Evolutionary conservation across 2,888 invertebrate species (phyloP), one percentile per base, ranked within the genome.

Genomic region (Dastarcus helophoroides): DNA sequence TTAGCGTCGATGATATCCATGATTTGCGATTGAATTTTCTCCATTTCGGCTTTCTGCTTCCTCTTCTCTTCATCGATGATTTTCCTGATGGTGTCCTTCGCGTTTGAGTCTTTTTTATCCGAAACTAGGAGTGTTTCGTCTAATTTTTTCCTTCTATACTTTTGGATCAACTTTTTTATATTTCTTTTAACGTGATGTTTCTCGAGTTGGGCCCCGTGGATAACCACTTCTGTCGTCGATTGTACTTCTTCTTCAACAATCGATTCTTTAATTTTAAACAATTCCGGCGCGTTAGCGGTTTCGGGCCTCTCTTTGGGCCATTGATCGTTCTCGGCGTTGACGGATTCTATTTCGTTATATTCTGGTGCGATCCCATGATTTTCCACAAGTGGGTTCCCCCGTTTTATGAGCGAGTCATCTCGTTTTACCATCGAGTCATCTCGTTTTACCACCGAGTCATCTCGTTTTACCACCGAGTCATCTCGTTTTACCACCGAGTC

Each of bases 1-100:
- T 48, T 68, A 48, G 42, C 64, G 46, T 56, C 63, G 45, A 55
- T 68, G 46, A 56, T 66, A 38, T 59, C 67, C 51, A 56, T 62
- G 52, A 53, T 65, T 51, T 53, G 64, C 48, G 37, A 56, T 53
- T 51, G 67, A 39, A 59, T 64, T 57, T 62, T 66, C 50, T 32
- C 54, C 41, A 41, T 60, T 35, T 69, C 67, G 40, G 62, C 60
- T 50, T 67, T 60, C 36, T 62, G 58, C 30, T 56, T 58, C 9
- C 58, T 57, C 39, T 56, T 60, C 43, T 68, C 65, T 36, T 53
- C 47, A 33, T 56, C 47, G n/a, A 55, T 54, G 12, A 58, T 50
- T 30, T 52, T 48, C 37, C 54, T 53, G 7, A 51, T 49, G 3
- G 44, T 40, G 29, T 51, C 46, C 8, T 50, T 50, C 4, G 45